Base-by-base conservation (phyloP, 2,113 vertebrate species). In the Limnothrissa miodon region DNA sequence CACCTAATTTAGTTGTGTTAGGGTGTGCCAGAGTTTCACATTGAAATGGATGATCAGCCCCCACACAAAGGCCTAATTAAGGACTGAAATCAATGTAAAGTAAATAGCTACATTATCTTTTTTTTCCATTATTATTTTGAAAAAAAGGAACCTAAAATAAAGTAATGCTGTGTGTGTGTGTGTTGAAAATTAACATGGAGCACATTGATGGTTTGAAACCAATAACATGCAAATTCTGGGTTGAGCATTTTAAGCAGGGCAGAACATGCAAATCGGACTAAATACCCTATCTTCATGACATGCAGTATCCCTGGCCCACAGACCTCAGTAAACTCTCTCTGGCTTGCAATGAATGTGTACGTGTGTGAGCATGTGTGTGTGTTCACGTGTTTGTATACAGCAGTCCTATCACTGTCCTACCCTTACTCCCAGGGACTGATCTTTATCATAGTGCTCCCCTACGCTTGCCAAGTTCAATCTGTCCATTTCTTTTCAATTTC, bases 371-470 rank as follows among this genome's bases (percentile, higher is more conserved):
- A 33, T 36, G 66, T 74, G 59, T 59, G 39, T 29, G 39, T 81
- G 36, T 82, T 42, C 44, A 19, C 15, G 51, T 42, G n/a, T 44
- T 25, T 29, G 42, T n/a, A 70, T 19, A 29, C 39, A 23, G 39
- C 80, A 66, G 51, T n/a, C 36, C 44, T 74, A 74, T 74, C 81
- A 45, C 81, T n/a, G 33, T 62, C 19, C 39, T 33, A n/a, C 23
- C 17, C 17, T 17, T 81, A 25, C 81, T 45, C 42, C 53, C 66
- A 39, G 42, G 39, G 45, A 81, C 29, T 17, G 82, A 83, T 86
- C 46, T 19, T 78, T 81, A 92, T 89, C 82, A 66, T 81, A 87
- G 89, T 86, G 83, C 89, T 89, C 87, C 84, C 45, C 82, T 45
- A 21, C 13, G 66, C 15, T 17, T 81, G 79, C 59, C 88, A 83